Conservation (phyloP, 2,113 vertebrate species). For the Nyctibius bracteatus region DNA sequence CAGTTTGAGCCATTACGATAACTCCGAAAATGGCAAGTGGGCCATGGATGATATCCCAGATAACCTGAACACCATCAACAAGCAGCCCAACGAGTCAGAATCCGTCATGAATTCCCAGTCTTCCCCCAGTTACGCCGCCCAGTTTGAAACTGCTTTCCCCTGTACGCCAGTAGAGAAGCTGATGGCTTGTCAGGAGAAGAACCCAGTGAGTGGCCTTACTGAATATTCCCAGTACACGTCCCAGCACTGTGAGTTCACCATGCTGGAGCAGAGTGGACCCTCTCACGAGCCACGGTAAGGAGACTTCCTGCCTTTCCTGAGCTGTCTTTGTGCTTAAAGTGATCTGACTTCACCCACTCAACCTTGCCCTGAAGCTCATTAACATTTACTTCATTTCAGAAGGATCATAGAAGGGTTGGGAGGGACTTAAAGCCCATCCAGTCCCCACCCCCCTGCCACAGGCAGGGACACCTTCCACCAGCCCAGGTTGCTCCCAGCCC, state of each 20-base stretch:
- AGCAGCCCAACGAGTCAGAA: neutral
- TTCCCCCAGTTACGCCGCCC: conserved; percentile 37
- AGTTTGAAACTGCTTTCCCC: conserved; percentile 23
- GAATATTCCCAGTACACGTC: conserved; percentile 91
- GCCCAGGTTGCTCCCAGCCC: too few species aligned
- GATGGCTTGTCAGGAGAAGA: conserved; percentile 88
- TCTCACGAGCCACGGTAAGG: conserved; percentile 92
- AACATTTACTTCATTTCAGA: neutral
- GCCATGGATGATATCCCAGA: conserved; percentile 90
- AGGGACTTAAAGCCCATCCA: too few species aligned
- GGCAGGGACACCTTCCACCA: too few species aligned
- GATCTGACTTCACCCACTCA: neutral
- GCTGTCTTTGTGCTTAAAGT: neutral
- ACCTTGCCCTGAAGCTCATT: accelerated
- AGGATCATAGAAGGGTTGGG: too few species aligned
- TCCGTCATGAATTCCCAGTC: conserved; percentile 67
- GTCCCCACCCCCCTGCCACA: too few species aligned
- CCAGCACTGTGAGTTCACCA: conserved; percentile 87
- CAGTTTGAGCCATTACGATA: conserved; percentile 22
- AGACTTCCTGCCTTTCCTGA: neutral
- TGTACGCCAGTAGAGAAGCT: conserved; percentile 79
- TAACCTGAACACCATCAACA: conserved; percentile 81
- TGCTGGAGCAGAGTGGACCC: conserved; percentile 91
- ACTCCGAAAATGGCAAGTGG: conserved; percentile 79
- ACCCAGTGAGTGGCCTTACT: conserved; percentile 91